Conservation (phyloP, 2,797 vertebrate species). For the Cirrhinus molitorella region DNA sequence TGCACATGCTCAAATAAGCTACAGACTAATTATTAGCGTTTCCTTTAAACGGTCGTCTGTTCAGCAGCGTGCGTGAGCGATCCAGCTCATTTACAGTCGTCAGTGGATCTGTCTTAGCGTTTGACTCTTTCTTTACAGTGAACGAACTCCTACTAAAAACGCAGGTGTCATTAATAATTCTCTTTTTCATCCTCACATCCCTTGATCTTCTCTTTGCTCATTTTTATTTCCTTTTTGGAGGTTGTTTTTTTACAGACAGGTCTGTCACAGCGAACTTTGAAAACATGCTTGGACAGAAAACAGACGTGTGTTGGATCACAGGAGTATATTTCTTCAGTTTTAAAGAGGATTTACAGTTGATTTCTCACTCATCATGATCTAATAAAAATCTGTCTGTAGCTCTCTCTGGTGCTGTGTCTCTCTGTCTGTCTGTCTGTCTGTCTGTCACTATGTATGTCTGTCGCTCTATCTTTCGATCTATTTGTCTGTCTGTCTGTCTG, state of each 20-base stretch:
- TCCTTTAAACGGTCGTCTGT: constrained; percentile 35
- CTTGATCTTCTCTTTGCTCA: constrained; percentile 32
- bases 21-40: constrained; percentile 73
- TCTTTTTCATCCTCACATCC: constrained; percentile 4
- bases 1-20: constrained; percentile 50
- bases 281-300: too few species aligned
- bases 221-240: constrained; percentile 8
- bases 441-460: too few species aligned
- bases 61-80: neutral
- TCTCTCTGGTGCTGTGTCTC: too few species aligned
- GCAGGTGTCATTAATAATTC: constrained; percentile 40
- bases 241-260: neutral
- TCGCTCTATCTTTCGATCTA: too few species aligned
- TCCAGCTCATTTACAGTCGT: neutral
- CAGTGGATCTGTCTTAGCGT: neutral
- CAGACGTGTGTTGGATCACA: constrained; percentile 8
- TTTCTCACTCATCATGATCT: neutral
- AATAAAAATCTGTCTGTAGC: neutral
- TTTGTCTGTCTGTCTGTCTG: neutral
- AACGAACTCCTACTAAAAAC: neutral
- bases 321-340: neutral
- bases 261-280: constrained; percentile 22
- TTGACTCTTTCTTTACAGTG: constrained; percentile 7
- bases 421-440: too few species aligned
- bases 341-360: neutral